phyloP scores from a whole-genome alignment of 2,113 vertebrate species.

The Ahaetulla prasina region DNA sequence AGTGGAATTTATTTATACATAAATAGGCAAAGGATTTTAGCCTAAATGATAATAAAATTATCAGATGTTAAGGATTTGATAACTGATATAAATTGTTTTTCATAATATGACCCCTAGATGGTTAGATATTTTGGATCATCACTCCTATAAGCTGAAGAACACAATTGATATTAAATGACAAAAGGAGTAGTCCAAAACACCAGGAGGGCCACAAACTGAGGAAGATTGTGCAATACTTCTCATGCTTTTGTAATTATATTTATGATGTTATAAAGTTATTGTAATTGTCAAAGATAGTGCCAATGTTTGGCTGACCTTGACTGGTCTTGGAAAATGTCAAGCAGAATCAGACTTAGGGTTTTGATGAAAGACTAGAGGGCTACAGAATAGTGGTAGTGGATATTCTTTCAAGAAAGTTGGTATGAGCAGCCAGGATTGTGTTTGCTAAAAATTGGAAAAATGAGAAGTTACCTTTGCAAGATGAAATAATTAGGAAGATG shows the following conservation, averaged over 20 bases:
- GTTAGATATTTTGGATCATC: not conserved
- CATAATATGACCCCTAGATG: not conserved
- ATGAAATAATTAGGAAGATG: no score
- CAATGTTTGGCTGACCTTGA: not conserved
- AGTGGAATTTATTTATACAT: not conserved
- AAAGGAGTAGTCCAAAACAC: not conserved
- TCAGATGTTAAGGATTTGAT: not conserved
- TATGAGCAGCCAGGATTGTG: no score
- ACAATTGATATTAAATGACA: not conserved
- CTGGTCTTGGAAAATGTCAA: not conserved
- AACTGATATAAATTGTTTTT: not conserved
- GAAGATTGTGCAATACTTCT: not conserved
- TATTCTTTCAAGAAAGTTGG: not conserved
- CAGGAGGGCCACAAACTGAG: not conserved
- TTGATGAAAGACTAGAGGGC: not conserved
- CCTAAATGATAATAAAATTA: not conserved
- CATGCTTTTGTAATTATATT: not conserved
- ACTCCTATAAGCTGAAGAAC: not conserved
- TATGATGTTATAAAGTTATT: not conserved
- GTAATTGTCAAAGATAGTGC: not conserved
- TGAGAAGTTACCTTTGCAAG: no score
- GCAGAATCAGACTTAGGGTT: not conserved
- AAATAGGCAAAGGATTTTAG: not conserved
- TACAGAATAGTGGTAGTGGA: not conserved
- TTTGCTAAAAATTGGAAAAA: no score